Evolutionary conservation across 2,113 vertebrate species (phyloP), one percentile per base, ranked within the genome.

Genomic region (Lepus timidus): DNA sequence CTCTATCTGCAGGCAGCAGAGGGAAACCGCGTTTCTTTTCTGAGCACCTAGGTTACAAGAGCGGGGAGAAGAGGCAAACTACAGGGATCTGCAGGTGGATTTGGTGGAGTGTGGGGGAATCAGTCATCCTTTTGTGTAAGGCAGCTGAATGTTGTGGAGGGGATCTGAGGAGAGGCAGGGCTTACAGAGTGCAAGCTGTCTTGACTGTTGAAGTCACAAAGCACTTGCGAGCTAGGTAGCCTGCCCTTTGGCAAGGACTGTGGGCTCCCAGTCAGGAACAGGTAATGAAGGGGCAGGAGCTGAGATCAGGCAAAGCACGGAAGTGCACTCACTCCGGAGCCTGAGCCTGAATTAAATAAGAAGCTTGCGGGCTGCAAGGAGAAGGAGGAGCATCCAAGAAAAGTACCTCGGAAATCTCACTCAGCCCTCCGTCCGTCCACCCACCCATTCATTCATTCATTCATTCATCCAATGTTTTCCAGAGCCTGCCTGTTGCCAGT

Each of bases 341-440:
- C 20, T 7, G 19, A 88, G 68, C 61, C 88, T 71, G 76, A 94
- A 83, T 94, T 96, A 85, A 79, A 84, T 52, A 31, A 67, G 62
- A 86, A 52, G 71, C 52, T 1, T 73, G 80, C 87, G 10, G 9
- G 75, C 20, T 92, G 52, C 71, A 19, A 79, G 68, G 58, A 52
- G 89, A 83, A 90, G 95, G 86, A 95, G 95, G 75, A 68, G 92
- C 87, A 33, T 81, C 70, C 8, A 65, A 90, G 85, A 82, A 95
- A 94, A 96, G 90, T 95, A 75, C 88, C 71, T 36, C 19, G 33
- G 91, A 87, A 29, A 81, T 83, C 13, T 5, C 89, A 82, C 16
- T 82, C 95, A 88, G 36, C 78, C 74, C 74, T 9, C 29, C 27
- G 25, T 44, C 55, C 39, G 19, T 88, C 16, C 44, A 85, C 61